Percentiles rank a stretch among this genome's conserved stretches.
Evolutionary conservation across 2,888 invertebrate species (phyloP).

Genomic region (Syrista parreyssii): DNA sequence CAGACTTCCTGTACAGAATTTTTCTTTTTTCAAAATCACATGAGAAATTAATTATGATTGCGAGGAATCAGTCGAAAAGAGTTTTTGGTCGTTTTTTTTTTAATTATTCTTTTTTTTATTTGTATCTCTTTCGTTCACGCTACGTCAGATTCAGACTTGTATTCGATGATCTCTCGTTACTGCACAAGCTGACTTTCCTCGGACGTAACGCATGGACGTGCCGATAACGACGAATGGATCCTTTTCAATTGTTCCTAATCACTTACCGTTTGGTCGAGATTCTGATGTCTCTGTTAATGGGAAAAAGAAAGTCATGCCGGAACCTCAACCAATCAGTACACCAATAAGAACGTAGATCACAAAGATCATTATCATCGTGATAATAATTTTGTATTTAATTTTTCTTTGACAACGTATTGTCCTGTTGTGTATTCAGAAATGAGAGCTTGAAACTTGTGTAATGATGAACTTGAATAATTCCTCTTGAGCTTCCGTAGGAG

Average conservation of each 20-base stretch:
- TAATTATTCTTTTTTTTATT: background rate
- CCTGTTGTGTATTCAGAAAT: no score
- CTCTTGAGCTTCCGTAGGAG: background rate
- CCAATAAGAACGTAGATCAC: background rate
- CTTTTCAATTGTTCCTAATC: background rate
- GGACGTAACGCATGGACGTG: slow-evolving; percentile 24
- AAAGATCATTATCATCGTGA: background rate
- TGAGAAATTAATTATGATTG: background rate
- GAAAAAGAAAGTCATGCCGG: background rate
- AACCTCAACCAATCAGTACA: background rate
- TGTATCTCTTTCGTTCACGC: background rate
- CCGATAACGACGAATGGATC: slow-evolving; percentile 18
- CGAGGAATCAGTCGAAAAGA: background rate
- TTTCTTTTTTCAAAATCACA: background rate
- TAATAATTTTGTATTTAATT: background rate
- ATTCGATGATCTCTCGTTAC: background rate
- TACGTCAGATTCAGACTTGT: background rate
- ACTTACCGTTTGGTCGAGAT: background rate
- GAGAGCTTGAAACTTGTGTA: background rate
- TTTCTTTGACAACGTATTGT: background rate
- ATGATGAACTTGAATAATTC: background rate
- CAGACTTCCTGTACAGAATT: background rate
- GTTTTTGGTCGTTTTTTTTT: background rate
- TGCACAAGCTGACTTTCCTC: slow-evolving; percentile 27
- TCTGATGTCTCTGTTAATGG: background rate